A percentile compares a stretch with the other conserved stretches of the same genome.
phyloP scores from a whole-genome alignment of 2,888 invertebrate genomes.

The Ischnura elegans region DNA sequence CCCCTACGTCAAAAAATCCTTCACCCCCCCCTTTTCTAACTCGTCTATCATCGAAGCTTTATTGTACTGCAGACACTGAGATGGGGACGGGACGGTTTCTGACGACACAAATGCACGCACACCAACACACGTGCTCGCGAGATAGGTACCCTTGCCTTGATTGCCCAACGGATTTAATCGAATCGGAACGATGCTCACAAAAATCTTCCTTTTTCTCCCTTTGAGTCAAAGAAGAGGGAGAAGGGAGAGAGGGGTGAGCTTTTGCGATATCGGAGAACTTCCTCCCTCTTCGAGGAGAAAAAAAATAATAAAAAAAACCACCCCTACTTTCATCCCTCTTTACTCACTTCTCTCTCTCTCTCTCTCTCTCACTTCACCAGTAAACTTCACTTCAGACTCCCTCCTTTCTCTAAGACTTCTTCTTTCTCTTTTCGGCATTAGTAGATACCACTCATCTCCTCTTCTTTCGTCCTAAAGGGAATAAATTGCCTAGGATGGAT shows the following conservation, averaged over 20 bases:
- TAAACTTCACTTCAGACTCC: not conserved
- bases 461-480: not conserved
- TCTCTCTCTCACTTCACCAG: not conserved
- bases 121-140: not conserved
- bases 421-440: not conserved
- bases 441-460: not conserved
- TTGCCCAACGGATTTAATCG: not conserved
- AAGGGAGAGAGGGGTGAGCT: not conserved
- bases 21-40: not conserved
- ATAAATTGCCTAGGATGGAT: not conserved
- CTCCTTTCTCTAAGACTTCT: not conserved
- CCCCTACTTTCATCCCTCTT: too few relatives aligned
- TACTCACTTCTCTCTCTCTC: not conserved
- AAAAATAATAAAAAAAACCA: too few relatives aligned
- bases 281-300: not conserved
- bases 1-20: not conserved
- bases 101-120: not conserved
- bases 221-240: not conserved
- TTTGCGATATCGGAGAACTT: not conserved
- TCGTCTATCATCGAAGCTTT: not conserved
- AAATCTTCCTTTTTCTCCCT: not conserved
- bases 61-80: not conserved
- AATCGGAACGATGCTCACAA: not conserved
- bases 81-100: not conserved
- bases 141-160: not conserved